Percentiles rank a stretch among this genome's conserved stretches.
phyloP scores from a whole-genome alignment of 2,113 vertebrate species.

The Lophotis ruficrista region DNA sequence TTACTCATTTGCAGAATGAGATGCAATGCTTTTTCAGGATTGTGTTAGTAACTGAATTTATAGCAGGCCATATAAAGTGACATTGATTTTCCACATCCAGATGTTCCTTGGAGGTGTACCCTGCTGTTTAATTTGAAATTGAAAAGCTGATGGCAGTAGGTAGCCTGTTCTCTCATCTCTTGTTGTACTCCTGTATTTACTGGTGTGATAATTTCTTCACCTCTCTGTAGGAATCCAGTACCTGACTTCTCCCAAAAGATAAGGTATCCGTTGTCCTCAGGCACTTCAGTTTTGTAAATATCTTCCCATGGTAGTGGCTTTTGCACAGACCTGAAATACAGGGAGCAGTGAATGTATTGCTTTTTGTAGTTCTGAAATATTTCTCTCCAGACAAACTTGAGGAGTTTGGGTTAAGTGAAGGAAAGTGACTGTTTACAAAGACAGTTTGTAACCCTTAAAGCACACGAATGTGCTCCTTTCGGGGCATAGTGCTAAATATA shows the following conservation, averaged over 20 bases:
- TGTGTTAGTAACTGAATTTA: neutral
- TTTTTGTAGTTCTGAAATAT: constrained; percentile 6
- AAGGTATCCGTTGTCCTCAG: neutral
- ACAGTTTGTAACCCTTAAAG: neutral
- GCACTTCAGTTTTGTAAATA: neutral
- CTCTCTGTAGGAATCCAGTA: neutral
- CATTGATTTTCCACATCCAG: neutral
- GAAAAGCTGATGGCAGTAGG: neutral
- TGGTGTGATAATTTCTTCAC: neutral
- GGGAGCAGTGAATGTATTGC: neutral
- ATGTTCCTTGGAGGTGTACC: neutral
- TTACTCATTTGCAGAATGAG: neutral
- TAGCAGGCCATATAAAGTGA: neutral
- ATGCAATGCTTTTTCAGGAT: neutral
- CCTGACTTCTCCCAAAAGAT: neutral
- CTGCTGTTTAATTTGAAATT: neutral
- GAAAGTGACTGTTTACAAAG: neutral
- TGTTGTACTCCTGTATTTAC: neutral
- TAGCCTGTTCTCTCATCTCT: neutral
- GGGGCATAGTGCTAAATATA: neutral
- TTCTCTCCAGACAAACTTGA: neutral
- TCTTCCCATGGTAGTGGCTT: neutral
- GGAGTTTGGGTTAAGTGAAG: neutral
- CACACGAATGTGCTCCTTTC: neutral
- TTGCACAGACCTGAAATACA: neutral